Evolutionary conservation across 2,113 vertebrate genomes (phyloP).

Genomic region (Petrocephalus microphthalmus): DNA sequence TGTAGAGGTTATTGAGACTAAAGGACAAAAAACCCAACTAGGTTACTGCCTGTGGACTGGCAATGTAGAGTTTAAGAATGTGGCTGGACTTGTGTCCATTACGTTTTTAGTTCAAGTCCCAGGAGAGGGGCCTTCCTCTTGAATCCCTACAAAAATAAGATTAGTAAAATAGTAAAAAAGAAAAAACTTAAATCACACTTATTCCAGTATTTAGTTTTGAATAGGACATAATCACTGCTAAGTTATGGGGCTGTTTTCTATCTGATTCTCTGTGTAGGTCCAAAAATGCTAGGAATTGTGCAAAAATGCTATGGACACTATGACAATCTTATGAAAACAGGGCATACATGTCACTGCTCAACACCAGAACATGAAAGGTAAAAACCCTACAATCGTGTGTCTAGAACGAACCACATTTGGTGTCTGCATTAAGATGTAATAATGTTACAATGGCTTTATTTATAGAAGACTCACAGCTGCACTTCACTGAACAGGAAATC

Average conservation of each 20-base stretch:
- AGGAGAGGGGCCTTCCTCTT: background rate
- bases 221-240: background rate
- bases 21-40: background rate
- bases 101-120: background rate
- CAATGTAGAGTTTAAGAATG: background rate
- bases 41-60: background rate
- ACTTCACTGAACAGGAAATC: background rate
- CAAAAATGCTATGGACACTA: background rate
- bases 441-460: background rate
- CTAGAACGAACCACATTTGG: background rate
- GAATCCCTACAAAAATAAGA: too few relatives aligned
- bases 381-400: background rate
- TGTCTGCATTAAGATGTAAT: background rate
- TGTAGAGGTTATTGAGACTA: background rate
- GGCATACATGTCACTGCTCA: background rate
- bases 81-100: background rate
- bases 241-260: background rate
- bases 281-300: background rate
- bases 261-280: background rate
- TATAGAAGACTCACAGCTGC: background rate
- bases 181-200: background rate
- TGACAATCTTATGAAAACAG: background rate
- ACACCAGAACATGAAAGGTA: background rate
- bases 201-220: background rate
- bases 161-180: background rate